Evolutionary conservation across 2,113 vertebrate genomes (phyloP), one percentile per base, ranked within the genome.

Genomic region (Hydrochoerus hydrochaeris): DNA sequence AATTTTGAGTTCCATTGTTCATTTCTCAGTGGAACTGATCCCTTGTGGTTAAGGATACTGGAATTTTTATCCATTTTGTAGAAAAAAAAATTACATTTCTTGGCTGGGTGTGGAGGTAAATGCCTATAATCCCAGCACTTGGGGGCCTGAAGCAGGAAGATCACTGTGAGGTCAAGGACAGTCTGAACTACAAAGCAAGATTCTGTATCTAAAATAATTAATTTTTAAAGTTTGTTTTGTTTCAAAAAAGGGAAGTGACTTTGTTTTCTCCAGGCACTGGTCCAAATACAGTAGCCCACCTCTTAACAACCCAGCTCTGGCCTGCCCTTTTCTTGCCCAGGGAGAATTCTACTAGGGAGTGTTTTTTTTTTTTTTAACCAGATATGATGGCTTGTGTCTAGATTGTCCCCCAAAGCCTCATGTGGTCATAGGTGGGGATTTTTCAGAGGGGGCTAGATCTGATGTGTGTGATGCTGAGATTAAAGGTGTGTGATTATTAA

Each of bases 251-350:
- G 98, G 98, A 98, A 97, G 95, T 46, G 91, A 98, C 97, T 98
- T 69, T 97, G 92, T 98, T 98, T 98, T 96, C 97, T 98, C 98
- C 98, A 98, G 95, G 95, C 97, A 98, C 41, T 98, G 98, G 98
- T 98, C 98, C 98, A 98, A 98, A 98, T 97, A 98, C 98, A 99
- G 98, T 88, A 97, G 62, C 65, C 98, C 97, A 98, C 98, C 98
- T 98, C 98, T 98, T 97, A 97, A 94, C 97, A 94, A 83, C 92
- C 96, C 96, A 94, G 92, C 58, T 97, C 98, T 97, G 32, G 75
- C 98, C 97, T 85, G 81, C 95, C 97, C 97, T 41, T 95, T 58
- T 90, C 88, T 86, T 94, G 95, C 91, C 52, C 85, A 82, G 67
- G 57, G 9, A n/a, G 16, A 69, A 67, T 49, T 91, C 98, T 88